phyloP scores from a whole-genome alignment of 2,113 vertebrate species.

The mouse (Mus musculus) region DNA sequence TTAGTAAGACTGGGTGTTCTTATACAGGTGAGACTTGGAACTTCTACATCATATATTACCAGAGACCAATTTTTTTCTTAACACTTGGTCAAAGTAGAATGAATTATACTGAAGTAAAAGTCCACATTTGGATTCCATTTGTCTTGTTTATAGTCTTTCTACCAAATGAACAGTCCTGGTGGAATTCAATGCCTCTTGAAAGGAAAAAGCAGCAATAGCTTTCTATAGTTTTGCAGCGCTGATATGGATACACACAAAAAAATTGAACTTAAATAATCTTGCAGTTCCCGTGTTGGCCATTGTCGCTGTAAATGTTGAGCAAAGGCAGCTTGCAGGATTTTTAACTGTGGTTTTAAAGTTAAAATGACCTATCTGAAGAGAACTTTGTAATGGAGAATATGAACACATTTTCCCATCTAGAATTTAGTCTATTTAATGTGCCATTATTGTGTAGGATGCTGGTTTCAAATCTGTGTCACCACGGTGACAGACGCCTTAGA shows the following conservation, averaged over 20 bases:
- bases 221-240: background rate
- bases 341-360: conserved; percentile 64
- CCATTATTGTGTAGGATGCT: conserved; percentile 63
- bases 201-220: conserved; percentile 1
- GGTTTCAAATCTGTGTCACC: conserved; percentile 56
- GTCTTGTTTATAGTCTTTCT: background rate
- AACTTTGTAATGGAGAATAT: conserved; percentile 60
- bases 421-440: conserved; percentile 70
- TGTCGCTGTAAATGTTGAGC: conserved; percentile 27
- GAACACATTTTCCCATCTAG: conserved; percentile 65
- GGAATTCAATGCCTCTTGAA: background rate
- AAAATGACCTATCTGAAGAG: conserved; percentile 57
- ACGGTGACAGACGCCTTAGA: conserved; percentile 57
- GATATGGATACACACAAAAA: background rate
- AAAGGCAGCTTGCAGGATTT: conserved; percentile 29
- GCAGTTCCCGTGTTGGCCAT: conserved; percentile 52
- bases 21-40: background rate
- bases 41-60: background rate
- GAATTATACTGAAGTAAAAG: background rate
- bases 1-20: background rate
- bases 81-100: background rate
- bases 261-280: conserved; percentile 12
- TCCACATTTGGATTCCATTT: conserved; percentile 33
- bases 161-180: background rate
- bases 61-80: background rate